These are phyloP conservation scores for Bursaphelenchus mucronatus DNA, from an alignment of 1,140 invertebrate genomes.

Conservation along the genomic window DNA sequence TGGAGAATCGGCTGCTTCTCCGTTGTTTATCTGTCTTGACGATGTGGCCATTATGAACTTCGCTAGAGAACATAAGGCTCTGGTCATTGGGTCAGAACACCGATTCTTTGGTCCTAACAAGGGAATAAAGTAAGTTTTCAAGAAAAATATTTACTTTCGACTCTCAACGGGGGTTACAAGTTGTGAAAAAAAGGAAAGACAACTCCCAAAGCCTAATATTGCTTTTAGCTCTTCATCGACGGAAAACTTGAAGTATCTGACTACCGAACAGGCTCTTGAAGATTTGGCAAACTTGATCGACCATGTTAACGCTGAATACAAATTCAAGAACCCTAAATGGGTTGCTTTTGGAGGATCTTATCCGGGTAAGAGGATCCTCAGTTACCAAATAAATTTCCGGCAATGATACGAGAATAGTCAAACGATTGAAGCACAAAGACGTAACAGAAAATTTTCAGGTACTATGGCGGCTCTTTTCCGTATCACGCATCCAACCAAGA, in stretches of 20 bases:
- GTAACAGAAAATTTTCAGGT: slow-evolving; percentile 18
- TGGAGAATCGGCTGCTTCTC: slow-evolving; percentile 25
- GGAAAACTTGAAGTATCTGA: slow-evolving; percentile 22
- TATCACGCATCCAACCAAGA: slow-evolving; percentile 29
- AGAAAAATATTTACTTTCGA: slow-evolving; percentile 2
- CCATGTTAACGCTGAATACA: slow-evolving; percentile 12
- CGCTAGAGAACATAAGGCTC: slow-evolving; percentile 28
- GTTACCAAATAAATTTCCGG: background rate
- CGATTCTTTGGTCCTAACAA: slow-evolving; percentile 32
- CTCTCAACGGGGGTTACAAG: slow-evolving; percentile 12
- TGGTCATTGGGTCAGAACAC: slow-evolving; percentile 35
- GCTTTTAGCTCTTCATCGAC: background rate
- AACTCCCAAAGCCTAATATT: too few relatives aligned
- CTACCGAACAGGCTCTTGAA: slow-evolving; percentile 29
- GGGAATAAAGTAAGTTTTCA: slow-evolving; percentile 1
- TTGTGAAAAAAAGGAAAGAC: too few relatives aligned
- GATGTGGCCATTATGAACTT: slow-evolving; percentile 33
- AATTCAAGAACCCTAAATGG: slow-evolving; percentile 26
- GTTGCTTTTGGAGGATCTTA: slow-evolving; percentile 36
- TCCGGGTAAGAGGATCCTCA: slow-evolving; percentile 1
- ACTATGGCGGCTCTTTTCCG: slow-evolving; percentile 29
- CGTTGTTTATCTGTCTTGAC: slow-evolving; percentile 15
- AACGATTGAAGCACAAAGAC: background rate
- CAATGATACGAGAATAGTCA: background rate
- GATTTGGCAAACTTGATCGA: slow-evolving; percentile 27